A percentile compares a stretch with the other conserved stretches of the same genome.
phyloP scores from a whole-genome alignment of 2,888 invertebrate genomes.

The Drosophila siamana region DNA sequence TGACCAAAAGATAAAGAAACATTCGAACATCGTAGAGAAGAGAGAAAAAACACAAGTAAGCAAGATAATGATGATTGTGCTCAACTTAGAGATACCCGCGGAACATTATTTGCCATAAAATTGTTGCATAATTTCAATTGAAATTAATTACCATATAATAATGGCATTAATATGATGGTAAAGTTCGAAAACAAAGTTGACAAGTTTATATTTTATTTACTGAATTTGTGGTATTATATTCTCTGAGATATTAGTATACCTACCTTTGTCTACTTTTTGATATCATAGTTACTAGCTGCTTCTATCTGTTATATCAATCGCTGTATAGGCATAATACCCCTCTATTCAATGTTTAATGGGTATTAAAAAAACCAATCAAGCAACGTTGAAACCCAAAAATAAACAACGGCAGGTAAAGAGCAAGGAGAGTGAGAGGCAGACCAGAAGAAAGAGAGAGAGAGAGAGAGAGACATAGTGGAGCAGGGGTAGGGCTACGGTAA shows the following conservation, averaged over 20 bases:
- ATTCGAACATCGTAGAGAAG: constrained; percentile 35
- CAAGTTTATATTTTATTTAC: too few relatives aligned
- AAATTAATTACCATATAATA: neutral
- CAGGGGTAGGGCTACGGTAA: constrained; percentile 2
- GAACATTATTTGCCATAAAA: neutral
- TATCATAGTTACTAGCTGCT: neutral
- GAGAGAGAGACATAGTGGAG: constrained; percentile 6
- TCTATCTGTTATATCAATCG: neutral
- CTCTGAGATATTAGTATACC: too few relatives aligned
- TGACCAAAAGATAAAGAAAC: constrained; percentile 74
- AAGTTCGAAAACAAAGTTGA: too few relatives aligned
- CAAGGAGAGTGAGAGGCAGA: constrained; percentile 11
- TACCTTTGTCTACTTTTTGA: too few relatives aligned
- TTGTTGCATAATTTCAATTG: neutral
- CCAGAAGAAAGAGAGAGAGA: neutral
- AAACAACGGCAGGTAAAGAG: constrained; percentile 71
- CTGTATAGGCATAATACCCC: neutral
- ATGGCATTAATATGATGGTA: too few relatives aligned
- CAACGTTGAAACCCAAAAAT: constrained; percentile 77
- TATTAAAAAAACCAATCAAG: constrained; percentile 69
- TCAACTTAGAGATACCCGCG: neutral
- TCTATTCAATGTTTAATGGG: neutral
- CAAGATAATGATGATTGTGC: neutral
- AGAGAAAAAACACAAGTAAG: constrained; percentile 27
- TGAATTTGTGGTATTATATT: too few relatives aligned